Evolutionary conservation across 1,140 invertebrate genomes (phyloP).

Genomic region (Eurytemora carolleeae): DNA sequence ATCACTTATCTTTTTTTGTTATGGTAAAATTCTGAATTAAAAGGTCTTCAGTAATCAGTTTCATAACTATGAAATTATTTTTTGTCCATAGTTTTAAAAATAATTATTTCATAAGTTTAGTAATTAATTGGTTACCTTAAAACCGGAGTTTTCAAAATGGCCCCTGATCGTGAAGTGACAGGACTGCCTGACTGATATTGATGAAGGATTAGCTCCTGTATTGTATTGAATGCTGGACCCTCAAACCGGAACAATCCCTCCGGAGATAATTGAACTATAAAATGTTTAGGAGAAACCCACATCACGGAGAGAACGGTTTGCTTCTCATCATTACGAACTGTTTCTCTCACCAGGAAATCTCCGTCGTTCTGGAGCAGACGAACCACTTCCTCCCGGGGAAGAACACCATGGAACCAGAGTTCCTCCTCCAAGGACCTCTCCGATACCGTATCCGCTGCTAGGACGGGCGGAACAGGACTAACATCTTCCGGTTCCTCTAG

Average conservation of each 20-base stretch:
- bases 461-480: too few species aligned
- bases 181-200: constrained; percentile 60
- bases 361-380: constrained; percentile 64
- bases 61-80: too few species aligned
- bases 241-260: constrained; percentile 86
- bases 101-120: too few species aligned
- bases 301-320: constrained; percentile 75
- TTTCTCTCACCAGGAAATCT: constrained; percentile 84
- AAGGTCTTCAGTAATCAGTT: too few species aligned
- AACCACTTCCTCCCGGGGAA: constrained; percentile 87
- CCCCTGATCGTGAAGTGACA: constrained; percentile 75
- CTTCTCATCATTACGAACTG: constrained; percentile 32
- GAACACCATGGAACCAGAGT: constrained; percentile 92
- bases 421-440: constrained; percentile 37
- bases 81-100: too few species aligned
- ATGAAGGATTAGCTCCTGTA: constrained; percentile 69
- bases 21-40: too few species aligned
- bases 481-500: too few species aligned
- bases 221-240: constrained; percentile 72
- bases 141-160: constrained; percentile 64
- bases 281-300: constrained; percentile 87
- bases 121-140: background rate
- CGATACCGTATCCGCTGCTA: too few species aligned
- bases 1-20: too few species aligned
- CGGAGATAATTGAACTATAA: constrained; percentile 81